phyloP scores from a whole-genome alignment of 2,888 invertebrate species.

The Callyntrura sp. region DNA sequence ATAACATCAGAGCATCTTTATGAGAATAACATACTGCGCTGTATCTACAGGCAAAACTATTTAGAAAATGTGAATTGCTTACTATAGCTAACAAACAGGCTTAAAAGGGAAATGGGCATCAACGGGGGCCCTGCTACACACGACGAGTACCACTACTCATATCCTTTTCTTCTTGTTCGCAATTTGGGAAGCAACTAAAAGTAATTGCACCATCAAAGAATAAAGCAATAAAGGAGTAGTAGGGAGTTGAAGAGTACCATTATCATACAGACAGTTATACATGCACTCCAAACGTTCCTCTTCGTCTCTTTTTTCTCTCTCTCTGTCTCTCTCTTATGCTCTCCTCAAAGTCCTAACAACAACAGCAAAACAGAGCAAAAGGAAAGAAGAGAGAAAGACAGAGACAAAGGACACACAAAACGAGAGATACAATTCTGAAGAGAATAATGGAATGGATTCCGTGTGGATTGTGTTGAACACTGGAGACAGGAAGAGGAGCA shows the following conservation, averaged over 20 bases:
- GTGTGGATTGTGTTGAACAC: conserved; percentile 48
- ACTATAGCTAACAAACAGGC: background rate
- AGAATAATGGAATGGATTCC: conserved; percentile 68
- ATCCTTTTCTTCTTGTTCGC: conserved; percentile 53
- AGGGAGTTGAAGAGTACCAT: conserved; percentile 1
- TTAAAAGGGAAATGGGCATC: conserved; percentile 1
- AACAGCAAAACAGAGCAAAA: conserved; percentile 34
- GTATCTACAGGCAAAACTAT: conserved; percentile 50
- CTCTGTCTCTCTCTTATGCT: background rate
- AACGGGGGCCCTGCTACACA: background rate
- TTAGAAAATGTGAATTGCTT: conserved; percentile 63
- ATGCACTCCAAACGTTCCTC: conserved; percentile 10
- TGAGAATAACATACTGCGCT: conserved; percentile 23
- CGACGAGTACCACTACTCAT: conserved; percentile 18
- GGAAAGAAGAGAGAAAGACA: conserved; percentile 34
- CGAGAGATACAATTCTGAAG: conserved; percentile 46
- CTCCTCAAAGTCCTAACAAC: conserved; percentile 30
- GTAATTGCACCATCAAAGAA: conserved; percentile 69
- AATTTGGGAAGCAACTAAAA: conserved; percentile 69
- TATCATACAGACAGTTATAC: background rate
- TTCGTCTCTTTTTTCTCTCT: no score
- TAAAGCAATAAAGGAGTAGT: conserved; percentile 37
- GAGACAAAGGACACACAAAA: conserved; percentile 40
- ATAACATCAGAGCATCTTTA: conserved; percentile 37
- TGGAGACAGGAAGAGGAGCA: conserved; percentile 15